A percentile compares a stretch with the other conserved stretches of the same genome.
Evolutionary conservation across 2,113 vertebrate genomes (phyloP).

Genomic region (Erpornis zantholeuca): DNA sequence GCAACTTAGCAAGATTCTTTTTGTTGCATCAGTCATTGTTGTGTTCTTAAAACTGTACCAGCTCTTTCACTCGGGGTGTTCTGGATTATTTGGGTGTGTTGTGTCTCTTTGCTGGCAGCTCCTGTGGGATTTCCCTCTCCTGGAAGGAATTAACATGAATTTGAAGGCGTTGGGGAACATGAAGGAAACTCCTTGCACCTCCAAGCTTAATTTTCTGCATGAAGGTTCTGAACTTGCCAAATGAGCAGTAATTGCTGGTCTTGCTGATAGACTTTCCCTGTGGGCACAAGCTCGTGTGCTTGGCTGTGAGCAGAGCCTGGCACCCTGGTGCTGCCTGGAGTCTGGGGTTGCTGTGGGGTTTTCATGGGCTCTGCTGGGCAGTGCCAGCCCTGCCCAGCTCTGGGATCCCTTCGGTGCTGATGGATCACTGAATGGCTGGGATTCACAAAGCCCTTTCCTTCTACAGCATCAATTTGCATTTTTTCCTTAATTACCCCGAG

Average conservation of each 20-base stretch:
- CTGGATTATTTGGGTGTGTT: fast-evolving
- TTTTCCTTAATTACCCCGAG: fast-evolving
- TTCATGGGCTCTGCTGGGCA: no score
- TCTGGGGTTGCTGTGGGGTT: fast-evolving
- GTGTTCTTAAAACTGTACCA: not conserved
- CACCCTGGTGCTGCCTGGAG: fast-evolving
- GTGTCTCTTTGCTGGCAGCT: not conserved
- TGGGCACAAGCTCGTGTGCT: not conserved
- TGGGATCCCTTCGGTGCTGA: fast-evolving
- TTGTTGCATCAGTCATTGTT: not conserved
- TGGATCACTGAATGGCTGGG: not conserved
- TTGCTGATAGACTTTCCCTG: fast-evolving
- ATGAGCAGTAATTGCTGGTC: fast-evolving
- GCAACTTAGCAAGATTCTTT: not conserved
- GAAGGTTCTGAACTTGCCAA: not conserved
- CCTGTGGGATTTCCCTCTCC: not conserved
- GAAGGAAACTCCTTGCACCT: not conserved
- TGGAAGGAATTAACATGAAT: fast-evolving
- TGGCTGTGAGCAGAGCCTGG: no score
- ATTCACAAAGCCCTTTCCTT: not conserved
- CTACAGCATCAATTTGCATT: not conserved
- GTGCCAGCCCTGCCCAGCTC: no score
- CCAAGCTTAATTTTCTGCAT: not conserved
- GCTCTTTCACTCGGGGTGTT: fast-evolving
- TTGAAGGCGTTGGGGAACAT: not conserved